Conservation (phyloP, 1,140 invertebrate species). For the fruit fly (Drosophila melanogaster) region DNA sequence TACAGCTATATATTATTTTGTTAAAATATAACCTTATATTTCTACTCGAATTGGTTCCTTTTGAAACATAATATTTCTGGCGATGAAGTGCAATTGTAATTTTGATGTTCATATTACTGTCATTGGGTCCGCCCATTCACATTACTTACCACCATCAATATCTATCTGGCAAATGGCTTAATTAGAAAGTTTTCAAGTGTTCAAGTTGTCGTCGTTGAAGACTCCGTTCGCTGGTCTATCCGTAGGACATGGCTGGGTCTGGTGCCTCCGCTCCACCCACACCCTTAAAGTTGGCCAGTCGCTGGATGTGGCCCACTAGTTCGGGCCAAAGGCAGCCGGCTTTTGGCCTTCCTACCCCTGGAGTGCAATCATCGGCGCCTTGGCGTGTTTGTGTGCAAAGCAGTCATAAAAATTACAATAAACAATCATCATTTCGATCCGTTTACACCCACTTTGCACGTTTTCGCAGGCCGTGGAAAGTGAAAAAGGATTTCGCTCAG, state of each 20-base stretch:
- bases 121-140: constrained; percentile 23
- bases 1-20: too few species aligned
- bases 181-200: constrained; percentile 76
- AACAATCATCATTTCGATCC: constrained; percentile 82
- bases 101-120: constrained; percentile 20
- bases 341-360: constrained; percentile 36
- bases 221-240: constrained; percentile 15
- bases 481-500: constrained; percentile 70
- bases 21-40: background rate
- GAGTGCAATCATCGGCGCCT: constrained; percentile 76
- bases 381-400: constrained; percentile 81
- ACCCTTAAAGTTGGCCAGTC: constrained; percentile 16
- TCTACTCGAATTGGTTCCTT: background rate
- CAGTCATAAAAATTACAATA: constrained; percentile 83
- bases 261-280: constrained; percentile 10
- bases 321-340: constrained; percentile 6
- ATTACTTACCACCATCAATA: constrained; percentile 26
- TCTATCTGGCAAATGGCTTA: constrained; percentile 61
- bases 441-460: constrained; percentile 83
- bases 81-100: background rate
- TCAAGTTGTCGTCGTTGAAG: constrained; percentile 36
- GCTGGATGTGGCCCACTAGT: constrained; percentile 16
- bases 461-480: constrained; percentile 69
- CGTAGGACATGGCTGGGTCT: constrained; percentile 6
- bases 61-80: background rate